phyloP scores from a whole-genome alignment of 2,888 invertebrate genomes.

The Amphipyra berbera region DNA sequence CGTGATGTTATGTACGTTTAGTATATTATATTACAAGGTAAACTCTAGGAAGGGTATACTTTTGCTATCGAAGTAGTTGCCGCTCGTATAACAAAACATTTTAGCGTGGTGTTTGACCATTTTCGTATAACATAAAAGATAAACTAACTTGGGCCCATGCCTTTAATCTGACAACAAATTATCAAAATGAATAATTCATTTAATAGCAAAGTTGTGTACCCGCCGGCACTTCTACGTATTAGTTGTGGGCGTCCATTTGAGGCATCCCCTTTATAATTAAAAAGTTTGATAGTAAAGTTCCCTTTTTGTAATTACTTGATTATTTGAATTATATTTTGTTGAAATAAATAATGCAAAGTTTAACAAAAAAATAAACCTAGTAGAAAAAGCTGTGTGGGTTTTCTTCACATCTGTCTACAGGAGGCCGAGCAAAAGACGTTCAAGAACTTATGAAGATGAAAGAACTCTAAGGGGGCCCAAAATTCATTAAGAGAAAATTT shows the following conservation, averaged over 20 bases:
- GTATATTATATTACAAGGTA: too few relatives aligned
- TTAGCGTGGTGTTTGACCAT: not conserved
- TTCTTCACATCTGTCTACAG: too few relatives aligned
- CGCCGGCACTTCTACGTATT: conserved; percentile 21
- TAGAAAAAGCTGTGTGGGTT: too few relatives aligned
- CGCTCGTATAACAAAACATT: too few relatives aligned
- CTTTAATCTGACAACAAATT: conserved; percentile 35
- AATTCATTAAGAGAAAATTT: too few relatives aligned
- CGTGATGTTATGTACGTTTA: too few relatives aligned
- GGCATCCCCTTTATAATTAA: conserved; percentile 49
- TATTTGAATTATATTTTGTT: not conserved
- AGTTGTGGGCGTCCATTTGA: conserved; percentile 26
- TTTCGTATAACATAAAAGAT: conserved; percentile 20
- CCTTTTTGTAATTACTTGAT: not conserved
- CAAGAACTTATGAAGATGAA: too few relatives aligned
- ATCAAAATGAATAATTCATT: conserved; percentile 51
- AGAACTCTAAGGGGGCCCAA: too few relatives aligned
- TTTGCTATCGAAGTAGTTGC: too few relatives aligned
- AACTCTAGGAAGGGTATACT: too few relatives aligned
- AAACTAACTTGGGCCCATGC: conserved; percentile 4
- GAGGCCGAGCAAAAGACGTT: too few relatives aligned
- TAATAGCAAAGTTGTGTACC: conserved; percentile 42
- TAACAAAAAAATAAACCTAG: not conserved
- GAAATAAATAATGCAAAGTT: not conserved
- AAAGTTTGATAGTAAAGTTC: conserved; percentile 33